A percentile compares a stretch with the other conserved stretches of the same genome.
Evolutionary conservation across 2,797 vertebrate species (phyloP).

Genomic region (Epinephelus malabaricus): DNA sequence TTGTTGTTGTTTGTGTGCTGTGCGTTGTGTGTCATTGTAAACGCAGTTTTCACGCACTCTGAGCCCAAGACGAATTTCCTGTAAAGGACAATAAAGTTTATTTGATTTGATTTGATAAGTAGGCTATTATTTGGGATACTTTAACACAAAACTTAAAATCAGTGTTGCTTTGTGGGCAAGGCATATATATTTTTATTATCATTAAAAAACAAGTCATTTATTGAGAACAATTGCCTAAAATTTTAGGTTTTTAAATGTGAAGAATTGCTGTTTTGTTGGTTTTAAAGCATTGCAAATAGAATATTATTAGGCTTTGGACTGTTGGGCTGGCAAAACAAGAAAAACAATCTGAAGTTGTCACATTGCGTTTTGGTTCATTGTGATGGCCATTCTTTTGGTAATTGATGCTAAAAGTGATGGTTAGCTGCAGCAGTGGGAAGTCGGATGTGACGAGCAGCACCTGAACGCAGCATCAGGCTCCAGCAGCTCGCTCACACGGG

Average conservation of each 20-base stretch:
- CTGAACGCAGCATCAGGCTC: constrained; percentile 70
- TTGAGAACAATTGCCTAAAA: not conserved
- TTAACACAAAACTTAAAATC: too few relatives aligned
- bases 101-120: too few relatives aligned
- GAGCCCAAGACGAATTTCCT: too few relatives aligned
- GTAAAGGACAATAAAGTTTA: too few relatives aligned
- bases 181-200: too few relatives aligned
- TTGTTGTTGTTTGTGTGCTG: too few relatives aligned
- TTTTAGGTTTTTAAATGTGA: not conserved
- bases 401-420: not conserved
- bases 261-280: not conserved
- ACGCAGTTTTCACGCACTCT: too few relatives aligned
- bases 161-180: too few relatives aligned
- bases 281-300: not conserved
- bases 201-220: not conserved
- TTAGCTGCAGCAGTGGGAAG: not conserved
- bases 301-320: not conserved
- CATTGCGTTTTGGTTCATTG: not conserved
- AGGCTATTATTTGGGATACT: too few relatives aligned
- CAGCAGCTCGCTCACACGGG: constrained; percentile 48
- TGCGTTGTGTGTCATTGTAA: too few relatives aligned
- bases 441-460: constrained; percentile 39
- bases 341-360: not conserved
- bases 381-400: not conserved
- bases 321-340: not conserved